Conservation (phyloP, 2,113 vertebrate genomes). For the Meles meles region DNA sequence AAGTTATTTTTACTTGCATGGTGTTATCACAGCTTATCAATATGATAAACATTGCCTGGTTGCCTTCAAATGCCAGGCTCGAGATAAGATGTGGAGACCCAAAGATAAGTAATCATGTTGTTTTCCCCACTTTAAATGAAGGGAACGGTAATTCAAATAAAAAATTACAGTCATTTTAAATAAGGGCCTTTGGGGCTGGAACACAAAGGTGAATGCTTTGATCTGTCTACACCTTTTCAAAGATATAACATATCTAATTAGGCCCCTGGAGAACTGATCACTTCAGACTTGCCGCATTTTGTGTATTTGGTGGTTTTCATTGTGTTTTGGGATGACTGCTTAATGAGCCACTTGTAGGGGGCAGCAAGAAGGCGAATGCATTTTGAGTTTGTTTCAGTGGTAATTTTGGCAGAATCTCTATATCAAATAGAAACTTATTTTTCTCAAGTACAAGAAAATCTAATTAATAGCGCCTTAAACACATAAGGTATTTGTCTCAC, state of each 20-base stretch:
- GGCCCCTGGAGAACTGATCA: neutral
- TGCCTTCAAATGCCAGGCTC: neutral
- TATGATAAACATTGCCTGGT: neutral
- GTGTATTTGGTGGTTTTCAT: slow-evolving; percentile 28
- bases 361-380: rapidly evolving
- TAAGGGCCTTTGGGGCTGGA: neutral
- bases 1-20: neutral
- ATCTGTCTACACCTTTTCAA: neutral
- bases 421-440: slow-evolving; percentile 7
- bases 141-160: neutral
- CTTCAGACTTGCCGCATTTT: slow-evolving; percentile 20
- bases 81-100: neutral
- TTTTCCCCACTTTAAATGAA: neutral
- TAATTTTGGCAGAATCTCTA: neutral
- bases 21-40: neutral
- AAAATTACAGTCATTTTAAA: slow-evolving; percentile 25
- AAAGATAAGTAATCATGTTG: neutral
- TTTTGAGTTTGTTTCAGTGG: neutral
- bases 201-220: slow-evolving; percentile 25
- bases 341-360: neutral
- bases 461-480: slow-evolving; percentile 33
- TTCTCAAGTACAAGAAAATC: slow-evolving; percentile 34
- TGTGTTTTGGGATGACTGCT: neutral
- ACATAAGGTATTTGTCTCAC: neutral
- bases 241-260: neutral